Evolutionary conservation across 2,888 invertebrate genomes (phyloP), one percentile per base, ranked within the genome.

Genomic region (Eupithecia tripunctaria): DNA sequence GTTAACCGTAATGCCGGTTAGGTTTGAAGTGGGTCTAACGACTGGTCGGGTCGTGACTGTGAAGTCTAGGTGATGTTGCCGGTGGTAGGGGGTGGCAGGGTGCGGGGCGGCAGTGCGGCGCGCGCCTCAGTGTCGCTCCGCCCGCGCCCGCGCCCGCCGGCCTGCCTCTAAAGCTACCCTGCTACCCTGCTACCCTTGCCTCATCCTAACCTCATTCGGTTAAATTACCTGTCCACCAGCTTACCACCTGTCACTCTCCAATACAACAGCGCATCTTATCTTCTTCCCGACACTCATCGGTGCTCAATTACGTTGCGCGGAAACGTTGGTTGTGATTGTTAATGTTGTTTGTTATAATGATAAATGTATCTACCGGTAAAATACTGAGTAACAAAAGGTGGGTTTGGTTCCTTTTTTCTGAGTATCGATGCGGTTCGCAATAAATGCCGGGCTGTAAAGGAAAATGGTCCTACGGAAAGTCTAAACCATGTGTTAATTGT

Each of bases 41-140:
- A 72, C 74, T 77, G 78, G 78, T 81, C 36, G 85, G 81, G 82
- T 84, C 76, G 81, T 78, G 67, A 27, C 60, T 74, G 80, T 82
- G 76, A 82, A 88, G 89, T 89, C 89, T 90, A 91, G 89, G 87
- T 88, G 78, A 79, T 79, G 79, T 73, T 76, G 78, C 74, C 74
- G 79, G 80, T 77, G 80, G 81, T 79, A 59, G 81, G 83, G 81
- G 88, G 82, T 82, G 86, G 84, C 83, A 84, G 83, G 75, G 79
- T 74, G 87, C 85, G 87, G 68, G 76, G 83, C 81, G 88, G 86
- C 81, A 78, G 86, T 79, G 89, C 91, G 91, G 90, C 91, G 92
- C 92, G 91, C 92, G 90, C 90, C 85, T 91, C 93, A 93, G 94
- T 94, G 91, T 90, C 85, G 90, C 89, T 89, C 89, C 91, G 88